phyloP scores from a whole-genome alignment of 2,888 invertebrate species.

The Yponomeuta sedellus region DNA sequence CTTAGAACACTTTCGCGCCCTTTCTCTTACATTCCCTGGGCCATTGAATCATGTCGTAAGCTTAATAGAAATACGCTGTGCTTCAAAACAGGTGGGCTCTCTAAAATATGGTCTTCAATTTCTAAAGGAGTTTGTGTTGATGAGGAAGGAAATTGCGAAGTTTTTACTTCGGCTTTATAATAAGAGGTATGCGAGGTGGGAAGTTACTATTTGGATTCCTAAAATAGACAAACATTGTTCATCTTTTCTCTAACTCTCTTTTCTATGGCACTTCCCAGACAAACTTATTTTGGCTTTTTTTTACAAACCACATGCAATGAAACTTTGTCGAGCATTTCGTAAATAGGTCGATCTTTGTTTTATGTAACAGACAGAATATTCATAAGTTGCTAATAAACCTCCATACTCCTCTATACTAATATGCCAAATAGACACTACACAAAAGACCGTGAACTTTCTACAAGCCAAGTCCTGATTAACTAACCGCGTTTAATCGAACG shows the following conservation, averaged over 20 bases:
- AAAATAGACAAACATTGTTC: too few relatives aligned
- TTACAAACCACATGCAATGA: too few relatives aligned
- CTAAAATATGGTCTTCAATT: not conserved
- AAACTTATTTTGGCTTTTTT: too few relatives aligned
- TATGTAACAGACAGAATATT: too few relatives aligned
- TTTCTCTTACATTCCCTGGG: conserved; percentile 11
- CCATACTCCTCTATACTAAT: not conserved
- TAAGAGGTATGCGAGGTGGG: not conserved
- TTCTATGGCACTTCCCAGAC: too few relatives aligned
- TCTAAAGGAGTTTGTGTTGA: not conserved
- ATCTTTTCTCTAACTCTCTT: too few relatives aligned
- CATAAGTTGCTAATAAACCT: not conserved
- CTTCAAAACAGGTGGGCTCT: not conserved
- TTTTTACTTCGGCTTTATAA: not conserved
- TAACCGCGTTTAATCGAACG: not conserved
- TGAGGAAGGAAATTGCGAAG: not conserved
- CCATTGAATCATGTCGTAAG: conserved; percentile 8
- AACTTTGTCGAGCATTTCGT: too few relatives aligned
- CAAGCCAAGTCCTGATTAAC: not conserved
- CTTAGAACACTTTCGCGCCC: conserved; percentile 6
- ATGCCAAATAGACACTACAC: not conserved
- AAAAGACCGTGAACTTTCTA: not conserved
- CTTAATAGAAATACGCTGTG: conserved; percentile 3
- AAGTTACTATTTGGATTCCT: too few relatives aligned
- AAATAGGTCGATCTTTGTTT: too few relatives aligned